A percentile compares a stretch with the other conserved stretches of the same genome.
Conservation (phyloP, 2,113 vertebrate species). For the Neodon shergylaensis region DNA sequence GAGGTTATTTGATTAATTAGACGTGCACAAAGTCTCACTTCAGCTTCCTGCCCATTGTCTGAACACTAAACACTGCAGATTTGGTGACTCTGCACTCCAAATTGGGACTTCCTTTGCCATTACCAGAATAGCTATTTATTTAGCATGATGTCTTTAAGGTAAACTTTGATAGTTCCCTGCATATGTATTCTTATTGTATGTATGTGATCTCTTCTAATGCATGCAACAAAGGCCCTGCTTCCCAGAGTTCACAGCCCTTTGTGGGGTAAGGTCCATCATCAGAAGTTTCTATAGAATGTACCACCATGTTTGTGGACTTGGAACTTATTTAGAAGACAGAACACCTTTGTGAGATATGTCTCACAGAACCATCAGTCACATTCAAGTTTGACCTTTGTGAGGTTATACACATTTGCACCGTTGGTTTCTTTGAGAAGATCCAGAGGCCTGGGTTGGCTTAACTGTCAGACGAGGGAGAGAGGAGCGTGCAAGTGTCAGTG, state of each 20-base stretch:
- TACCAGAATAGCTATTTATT: conserved; percentile 34
- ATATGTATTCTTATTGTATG: not conserved
- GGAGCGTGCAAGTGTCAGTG: not conserved
- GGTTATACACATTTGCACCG: not conserved
- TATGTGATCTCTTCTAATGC: not conserved
- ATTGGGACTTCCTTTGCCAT: not conserved
- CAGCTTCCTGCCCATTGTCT: conserved; percentile 62
- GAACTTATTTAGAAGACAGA: not conserved
- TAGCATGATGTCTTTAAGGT: not conserved
- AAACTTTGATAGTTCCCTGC: not conserved
- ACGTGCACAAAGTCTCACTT: conserved; percentile 62
- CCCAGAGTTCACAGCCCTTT: not conserved
- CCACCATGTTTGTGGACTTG: not conserved
- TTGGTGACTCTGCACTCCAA: conserved; percentile 39
- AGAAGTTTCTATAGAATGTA: not conserved
- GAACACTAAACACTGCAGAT: conserved; percentile 45
- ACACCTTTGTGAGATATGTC: not conserved
- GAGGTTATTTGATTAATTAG: conserved; percentile 69
- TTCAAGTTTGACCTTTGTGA: not conserved
- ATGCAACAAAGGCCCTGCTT: not conserved
- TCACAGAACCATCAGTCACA: not conserved
- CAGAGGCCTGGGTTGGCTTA: not conserved
- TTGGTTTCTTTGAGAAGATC: not conserved
- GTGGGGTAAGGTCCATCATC: not conserved
- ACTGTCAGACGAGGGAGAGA: not conserved